A percentile compares a stretch with the other conserved stretches of the same genome.
phyloP scores from a whole-genome alignment of 2,888 invertebrate genomes.

The Eucera pruinosa region DNA sequence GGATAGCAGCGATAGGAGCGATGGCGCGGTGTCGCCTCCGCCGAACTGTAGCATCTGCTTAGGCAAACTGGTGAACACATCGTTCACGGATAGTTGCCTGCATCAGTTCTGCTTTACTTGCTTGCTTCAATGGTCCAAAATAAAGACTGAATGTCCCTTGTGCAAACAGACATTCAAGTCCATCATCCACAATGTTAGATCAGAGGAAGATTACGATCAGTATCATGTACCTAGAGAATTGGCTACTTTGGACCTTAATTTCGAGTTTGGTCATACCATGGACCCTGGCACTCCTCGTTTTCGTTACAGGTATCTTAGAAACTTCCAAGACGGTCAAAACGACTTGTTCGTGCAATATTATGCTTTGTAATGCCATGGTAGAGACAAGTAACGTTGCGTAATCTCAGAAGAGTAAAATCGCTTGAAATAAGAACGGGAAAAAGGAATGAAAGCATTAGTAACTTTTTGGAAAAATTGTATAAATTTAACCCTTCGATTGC shows the following conservation, averaged over 20 bases:
- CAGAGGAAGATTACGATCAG: slow-evolving; percentile 94
- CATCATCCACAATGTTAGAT: slow-evolving; percentile 96
- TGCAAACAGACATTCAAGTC: slow-evolving; percentile 96
- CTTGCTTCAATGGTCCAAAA: slow-evolving; percentile 96
- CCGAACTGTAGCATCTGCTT: slow-evolving; percentile 97
- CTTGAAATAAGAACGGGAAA: no score
- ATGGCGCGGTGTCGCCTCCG: slow-evolving; percentile 88
- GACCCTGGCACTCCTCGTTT: slow-evolving; percentile 63
- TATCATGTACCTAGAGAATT: slow-evolving; percentile 86
- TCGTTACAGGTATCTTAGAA: slow-evolving; percentile 67
- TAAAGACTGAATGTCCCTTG: slow-evolving; percentile 96
- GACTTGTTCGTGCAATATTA: no score
- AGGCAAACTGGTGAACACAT: slow-evolving; percentile 93
- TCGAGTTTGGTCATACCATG: slow-evolving; percentile 65
- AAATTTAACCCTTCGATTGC: no score
- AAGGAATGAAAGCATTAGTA: no score
- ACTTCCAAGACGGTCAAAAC: no score
- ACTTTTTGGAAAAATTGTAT: no score
- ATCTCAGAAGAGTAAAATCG: no score
- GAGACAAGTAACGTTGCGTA: no score
- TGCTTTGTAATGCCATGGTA: no score
- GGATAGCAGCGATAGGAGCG: slow-evolving; percentile 85
- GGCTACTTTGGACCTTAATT: slow-evolving; percentile 75
- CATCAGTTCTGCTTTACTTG: slow-evolving; percentile 98
- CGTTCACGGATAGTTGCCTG: slow-evolving; percentile 95